phyloP scores from a whole-genome alignment of 2,888 invertebrate species.

The Tortrix viridana region DNA sequence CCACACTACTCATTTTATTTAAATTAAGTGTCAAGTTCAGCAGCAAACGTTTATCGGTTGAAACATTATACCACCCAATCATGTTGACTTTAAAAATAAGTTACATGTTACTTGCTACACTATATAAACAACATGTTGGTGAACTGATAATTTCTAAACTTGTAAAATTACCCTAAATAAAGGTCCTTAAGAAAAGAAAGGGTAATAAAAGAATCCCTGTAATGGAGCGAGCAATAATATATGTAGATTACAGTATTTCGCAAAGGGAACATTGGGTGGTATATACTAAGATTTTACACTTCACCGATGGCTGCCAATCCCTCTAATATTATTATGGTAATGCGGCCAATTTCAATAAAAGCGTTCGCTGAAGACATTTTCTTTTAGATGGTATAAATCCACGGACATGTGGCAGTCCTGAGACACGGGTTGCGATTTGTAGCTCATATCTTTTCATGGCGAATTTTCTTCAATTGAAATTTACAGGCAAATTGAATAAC shows the following conservation, averaged over 20 bases:
- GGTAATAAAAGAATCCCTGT: constrained; percentile 72
- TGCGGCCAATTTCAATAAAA: constrained; percentile 82
- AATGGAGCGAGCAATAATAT: constrained; percentile 64
- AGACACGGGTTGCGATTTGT: constrained; percentile 73
- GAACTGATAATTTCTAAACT: constrained; percentile 18
- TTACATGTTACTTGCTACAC: too few species aligned
- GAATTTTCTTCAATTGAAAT: constrained; percentile 55
- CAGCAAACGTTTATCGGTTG: too few species aligned
- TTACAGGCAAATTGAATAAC: constrained; percentile 54
- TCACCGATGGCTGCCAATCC: constrained; percentile 79
- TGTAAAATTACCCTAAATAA: constrained; percentile 41
- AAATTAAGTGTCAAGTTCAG: too few species aligned
- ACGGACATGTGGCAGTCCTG: constrained; percentile 66
- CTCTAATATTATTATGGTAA: constrained; percentile 83
- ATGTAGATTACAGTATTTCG: constrained; percentile 62
- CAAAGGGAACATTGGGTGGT: constrained; percentile 64
- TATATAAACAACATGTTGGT: background rate
- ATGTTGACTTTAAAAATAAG: too few species aligned
- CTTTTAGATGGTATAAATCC: constrained; percentile 71
- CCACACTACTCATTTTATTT: too few species aligned
- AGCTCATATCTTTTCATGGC: constrained; percentile 68
- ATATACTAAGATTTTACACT: constrained; percentile 76
- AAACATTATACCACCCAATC: too few species aligned
- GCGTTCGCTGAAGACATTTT: constrained; percentile 71
- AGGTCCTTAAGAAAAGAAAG: constrained; percentile 65